These are phyloP conservation scores for Cardinalis cardinalis DNA, from an alignment of 2,113 vertebrate species.

Conservation along the genomic window DNA sequence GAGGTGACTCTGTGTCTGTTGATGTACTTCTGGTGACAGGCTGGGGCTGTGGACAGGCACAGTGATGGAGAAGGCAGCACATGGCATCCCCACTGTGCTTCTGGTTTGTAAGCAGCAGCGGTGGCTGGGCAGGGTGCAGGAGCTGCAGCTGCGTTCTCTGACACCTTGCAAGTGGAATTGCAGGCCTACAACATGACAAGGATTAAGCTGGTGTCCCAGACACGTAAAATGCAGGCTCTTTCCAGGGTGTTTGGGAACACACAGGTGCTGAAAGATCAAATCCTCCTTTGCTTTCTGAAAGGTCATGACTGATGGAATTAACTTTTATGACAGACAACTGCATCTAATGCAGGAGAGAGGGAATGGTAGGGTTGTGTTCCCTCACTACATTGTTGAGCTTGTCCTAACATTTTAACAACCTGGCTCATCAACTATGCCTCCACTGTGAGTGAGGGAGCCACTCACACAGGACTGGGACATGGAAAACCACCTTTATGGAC, in stretches of 20 bases:
- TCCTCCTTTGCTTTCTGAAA: background rate
- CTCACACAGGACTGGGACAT: fast-evolving
- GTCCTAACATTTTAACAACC: background rate
- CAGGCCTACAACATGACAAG: background rate
- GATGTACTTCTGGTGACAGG: background rate
- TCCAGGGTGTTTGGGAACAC: background rate
- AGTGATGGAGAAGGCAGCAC: fast-evolving
- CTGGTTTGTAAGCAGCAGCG: fast-evolving
- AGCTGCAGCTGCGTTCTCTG: background rate
- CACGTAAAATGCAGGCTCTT: background rate
- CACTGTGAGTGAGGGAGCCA: fast-evolving
- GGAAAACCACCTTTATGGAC: fast-evolving
- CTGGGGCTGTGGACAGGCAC: fast-evolving
- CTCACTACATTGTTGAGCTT: background rate
- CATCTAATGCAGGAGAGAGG: background rate
- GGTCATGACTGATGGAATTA: background rate
- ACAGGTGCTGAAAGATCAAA: background rate
- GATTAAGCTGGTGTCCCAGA: background rate
- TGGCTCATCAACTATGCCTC: background rate
- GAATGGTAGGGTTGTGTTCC: background rate
- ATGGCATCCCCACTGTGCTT: background rate
- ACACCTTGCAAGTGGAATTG: background rate
- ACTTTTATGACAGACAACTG: background rate
- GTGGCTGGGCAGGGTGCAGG: background rate
- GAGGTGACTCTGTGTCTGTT: background rate